Evolutionary conservation across 2,113 vertebrate species (phyloP).

Genomic region (Chaetorhynchus papuensis): DNA sequence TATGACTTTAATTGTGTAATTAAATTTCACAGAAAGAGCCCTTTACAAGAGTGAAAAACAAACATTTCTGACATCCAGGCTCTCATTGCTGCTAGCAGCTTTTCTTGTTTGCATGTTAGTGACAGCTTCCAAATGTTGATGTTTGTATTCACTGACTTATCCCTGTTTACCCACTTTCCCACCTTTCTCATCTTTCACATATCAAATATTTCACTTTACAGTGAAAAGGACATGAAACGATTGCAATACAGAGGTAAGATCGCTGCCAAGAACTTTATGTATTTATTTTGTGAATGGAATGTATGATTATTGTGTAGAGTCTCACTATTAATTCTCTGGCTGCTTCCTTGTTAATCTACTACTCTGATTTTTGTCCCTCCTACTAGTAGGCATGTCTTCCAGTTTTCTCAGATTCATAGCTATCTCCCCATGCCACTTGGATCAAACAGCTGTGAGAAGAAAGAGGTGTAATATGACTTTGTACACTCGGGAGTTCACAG

Average conservation of each 20-base stretch:
- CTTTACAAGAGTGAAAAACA: background rate
- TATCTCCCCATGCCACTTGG: background rate
- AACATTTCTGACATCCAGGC: background rate
- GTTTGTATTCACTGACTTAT: background rate
- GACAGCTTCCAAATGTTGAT: background rate
- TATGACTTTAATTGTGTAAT: background rate
- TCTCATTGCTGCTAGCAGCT: background rate
- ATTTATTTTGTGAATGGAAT: background rate
- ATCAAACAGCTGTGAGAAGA: background rate
- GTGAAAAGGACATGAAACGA: background rate
- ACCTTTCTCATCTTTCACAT: background rate
- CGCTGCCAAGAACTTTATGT: rapidly evolving
- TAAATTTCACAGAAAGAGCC: background rate
- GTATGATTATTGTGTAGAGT: background rate
- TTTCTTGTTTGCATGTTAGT: background rate
- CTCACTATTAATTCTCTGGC: background rate
- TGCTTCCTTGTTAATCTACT: background rate
- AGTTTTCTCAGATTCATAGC: background rate
- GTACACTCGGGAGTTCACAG: background rate
- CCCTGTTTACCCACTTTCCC: background rate
- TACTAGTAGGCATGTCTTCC: background rate
- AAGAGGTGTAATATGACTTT: background rate
- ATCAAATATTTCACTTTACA: background rate
- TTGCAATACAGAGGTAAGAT: background rate
- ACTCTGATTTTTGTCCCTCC: background rate